These are phyloP conservation scores for Columba guinea DNA, from an alignment of 2,797 vertebrate species.

Conservation along the genomic window DNA sequence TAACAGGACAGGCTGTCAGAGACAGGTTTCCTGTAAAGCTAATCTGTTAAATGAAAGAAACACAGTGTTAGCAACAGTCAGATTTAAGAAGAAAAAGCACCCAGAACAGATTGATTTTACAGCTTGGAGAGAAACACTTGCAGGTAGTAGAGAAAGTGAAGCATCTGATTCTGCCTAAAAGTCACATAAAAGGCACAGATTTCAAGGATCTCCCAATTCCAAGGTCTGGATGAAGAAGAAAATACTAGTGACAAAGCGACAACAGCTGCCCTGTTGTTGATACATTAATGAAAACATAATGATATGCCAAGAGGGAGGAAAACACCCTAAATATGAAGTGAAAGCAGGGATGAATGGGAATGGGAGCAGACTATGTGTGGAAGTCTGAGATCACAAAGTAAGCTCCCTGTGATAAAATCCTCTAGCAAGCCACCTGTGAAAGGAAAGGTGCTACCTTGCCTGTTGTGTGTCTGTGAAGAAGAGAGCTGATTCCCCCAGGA, in stretches of 20 bases:
- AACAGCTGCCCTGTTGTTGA: background rate
- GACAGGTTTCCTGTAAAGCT: background rate
- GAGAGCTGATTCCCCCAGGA: background rate
- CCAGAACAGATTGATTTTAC: background rate
- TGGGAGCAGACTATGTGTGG: background rate
- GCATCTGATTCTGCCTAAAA: background rate
- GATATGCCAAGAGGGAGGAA: background rate
- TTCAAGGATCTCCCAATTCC: background rate
- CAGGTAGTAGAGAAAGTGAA: background rate
- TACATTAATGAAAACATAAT: background rate
- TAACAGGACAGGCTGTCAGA: background rate
- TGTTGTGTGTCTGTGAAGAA: background rate
- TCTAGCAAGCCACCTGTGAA: background rate
- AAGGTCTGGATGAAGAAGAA: background rate
- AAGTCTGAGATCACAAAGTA: background rate
- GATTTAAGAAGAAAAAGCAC: background rate
- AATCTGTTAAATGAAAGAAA: constrained; percentile 71
- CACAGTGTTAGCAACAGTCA: constrained; percentile 26
- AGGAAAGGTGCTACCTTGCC: background rate
- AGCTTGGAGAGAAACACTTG: background rate
- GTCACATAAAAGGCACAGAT: background rate
- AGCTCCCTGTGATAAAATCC: background rate
- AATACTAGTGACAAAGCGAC: background rate
- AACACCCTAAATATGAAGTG: background rate
- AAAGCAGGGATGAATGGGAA: background rate